These are phyloP conservation scores for Melipona quadrifasciata DNA, from an alignment of 1,140 invertebrate genomes.

Conservation along the genomic window DNA sequence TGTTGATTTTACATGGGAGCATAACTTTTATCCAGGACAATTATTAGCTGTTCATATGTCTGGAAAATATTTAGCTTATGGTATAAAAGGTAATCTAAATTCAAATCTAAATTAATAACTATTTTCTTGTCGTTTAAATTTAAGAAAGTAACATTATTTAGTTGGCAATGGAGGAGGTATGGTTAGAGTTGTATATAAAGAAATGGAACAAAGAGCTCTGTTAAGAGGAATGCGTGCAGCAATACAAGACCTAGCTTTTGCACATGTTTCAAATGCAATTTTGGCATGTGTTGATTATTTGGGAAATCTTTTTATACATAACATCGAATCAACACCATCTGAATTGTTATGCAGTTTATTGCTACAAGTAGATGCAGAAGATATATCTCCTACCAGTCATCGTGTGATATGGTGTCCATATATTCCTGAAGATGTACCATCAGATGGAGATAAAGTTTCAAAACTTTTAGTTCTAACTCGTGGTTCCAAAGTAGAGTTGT, in stretches of 20 bases:
- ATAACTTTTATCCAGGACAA: slow-evolving; percentile 91
- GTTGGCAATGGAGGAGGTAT: slow-evolving; percentile 87
- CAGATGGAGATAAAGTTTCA: slow-evolving; percentile 86
- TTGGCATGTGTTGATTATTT: slow-evolving; percentile 93
- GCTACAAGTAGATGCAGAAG: slow-evolving; percentile 80
- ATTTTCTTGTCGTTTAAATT: neutral
- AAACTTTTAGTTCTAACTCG: slow-evolving; percentile 91
- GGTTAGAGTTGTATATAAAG: slow-evolving; percentile 91
- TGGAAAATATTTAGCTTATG: slow-evolving; percentile 94
- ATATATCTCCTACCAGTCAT: slow-evolving; percentile 76
- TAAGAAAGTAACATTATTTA: slow-evolving; percentile 61
- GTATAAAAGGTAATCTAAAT: slow-evolving; percentile 88
- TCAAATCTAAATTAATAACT: slow-evolving; percentile 4
- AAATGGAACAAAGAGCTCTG: slow-evolving; percentile 88
- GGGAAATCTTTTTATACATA: slow-evolving; percentile 91
- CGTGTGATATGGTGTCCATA: slow-evolving; percentile 96
- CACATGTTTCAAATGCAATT: slow-evolving; percentile 89
- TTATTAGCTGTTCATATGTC: slow-evolving; percentile 93
- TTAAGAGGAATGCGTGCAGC: slow-evolving; percentile 93
- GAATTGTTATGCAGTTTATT: slow-evolving; percentile 83
- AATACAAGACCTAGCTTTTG: slow-evolving; percentile 95
- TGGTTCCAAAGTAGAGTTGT: slow-evolving; percentile 86
- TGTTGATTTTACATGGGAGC: slow-evolving; percentile 96
- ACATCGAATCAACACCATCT: slow-evolving; percentile 86
- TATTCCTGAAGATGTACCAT: slow-evolving; percentile 87